Conservation (phyloP, 2,113 vertebrate species). For the Nanorana parkeri region DNA sequence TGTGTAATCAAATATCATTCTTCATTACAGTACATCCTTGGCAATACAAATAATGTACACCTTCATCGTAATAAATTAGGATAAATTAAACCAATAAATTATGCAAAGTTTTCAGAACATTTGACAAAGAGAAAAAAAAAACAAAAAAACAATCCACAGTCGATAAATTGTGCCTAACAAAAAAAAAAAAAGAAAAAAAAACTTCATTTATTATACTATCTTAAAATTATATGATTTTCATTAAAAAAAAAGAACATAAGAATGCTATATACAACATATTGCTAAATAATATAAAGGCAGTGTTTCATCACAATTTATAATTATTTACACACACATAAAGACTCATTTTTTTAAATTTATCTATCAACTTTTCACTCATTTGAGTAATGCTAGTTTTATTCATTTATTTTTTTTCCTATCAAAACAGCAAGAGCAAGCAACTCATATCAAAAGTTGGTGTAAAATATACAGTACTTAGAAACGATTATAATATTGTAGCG, state of each 20-base stretch:
- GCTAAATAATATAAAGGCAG: conserved; percentile 98
- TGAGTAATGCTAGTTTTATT: conserved; percentile 60
- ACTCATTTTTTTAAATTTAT: conserved; percentile 69
- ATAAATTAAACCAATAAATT: conserved; percentile 99
- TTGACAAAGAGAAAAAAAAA: conserved; percentile 84
- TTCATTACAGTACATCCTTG: conserved; percentile 95
- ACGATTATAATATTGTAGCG: conserved; percentile 57
- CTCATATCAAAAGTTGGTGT: conserved; percentile 19
- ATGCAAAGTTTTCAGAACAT: conserved; percentile 97
- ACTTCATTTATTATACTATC: conserved; percentile 82
- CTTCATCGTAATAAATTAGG: conserved; percentile 98
- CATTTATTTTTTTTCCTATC: conserved; percentile 5
- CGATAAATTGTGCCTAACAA: conserved; percentile 86
- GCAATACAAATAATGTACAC: conserved; percentile 93
- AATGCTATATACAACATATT: conserved; percentile 98
- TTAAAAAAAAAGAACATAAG: conserved; percentile 92
- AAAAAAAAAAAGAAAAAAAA: conserved; percentile 82
- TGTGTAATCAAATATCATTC: conserved; percentile 89
- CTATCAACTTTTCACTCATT: conserved; percentile 73
- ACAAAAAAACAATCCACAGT: conserved; percentile 85
- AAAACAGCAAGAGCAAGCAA: conserved; percentile 42
- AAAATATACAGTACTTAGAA: conserved; percentile 49
- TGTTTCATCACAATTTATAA: conserved; percentile 87
- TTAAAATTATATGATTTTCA: conserved; percentile 89
- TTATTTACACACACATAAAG: conserved; percentile 85